A percentile compares a stretch with the other conserved stretches of the same genome.
phyloP scores from a whole-genome alignment of 2,888 invertebrate species.

The Smittia sp. region DNA sequence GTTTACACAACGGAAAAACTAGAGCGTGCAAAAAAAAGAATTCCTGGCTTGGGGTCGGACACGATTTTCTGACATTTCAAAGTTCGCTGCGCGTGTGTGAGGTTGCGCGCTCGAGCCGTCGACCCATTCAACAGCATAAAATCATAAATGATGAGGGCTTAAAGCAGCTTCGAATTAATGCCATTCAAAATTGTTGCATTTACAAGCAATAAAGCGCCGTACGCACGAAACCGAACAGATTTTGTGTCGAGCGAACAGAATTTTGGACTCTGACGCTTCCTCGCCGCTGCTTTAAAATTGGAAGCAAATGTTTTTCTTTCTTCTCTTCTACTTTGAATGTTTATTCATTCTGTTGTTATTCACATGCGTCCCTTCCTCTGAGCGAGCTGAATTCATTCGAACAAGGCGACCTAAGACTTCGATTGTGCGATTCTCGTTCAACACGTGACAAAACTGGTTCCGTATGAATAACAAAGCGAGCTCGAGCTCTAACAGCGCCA shows the following conservation, averaged over 20 bases:
- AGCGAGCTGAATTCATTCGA: neutral
- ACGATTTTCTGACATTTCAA: neutral
- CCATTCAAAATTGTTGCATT: neutral
- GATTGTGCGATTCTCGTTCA: neutral
- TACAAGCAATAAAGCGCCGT: neutral
- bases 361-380: neutral
- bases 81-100: neutral
- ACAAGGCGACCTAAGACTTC: neutral
- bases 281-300: neutral
- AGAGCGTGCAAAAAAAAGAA: too few species aligned
- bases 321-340: neutral
- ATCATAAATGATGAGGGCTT: neutral
- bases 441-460: constrained; percentile 4
- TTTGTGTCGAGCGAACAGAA: too few species aligned
- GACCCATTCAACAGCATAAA: neutral
- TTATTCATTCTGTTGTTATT: constrained; percentile 3
- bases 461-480: neutral
- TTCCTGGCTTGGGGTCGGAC: neutral
- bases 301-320: constrained; percentile 5
- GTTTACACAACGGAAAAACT: neutral
- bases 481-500: neutral
- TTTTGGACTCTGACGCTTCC: too few species aligned
- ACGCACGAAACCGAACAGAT: neutral
- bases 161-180: neutral
- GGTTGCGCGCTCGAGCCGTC: neutral